Conservation (phyloP, 2,797 vertebrate genomes). For the Sparidentex hasta region DNA sequence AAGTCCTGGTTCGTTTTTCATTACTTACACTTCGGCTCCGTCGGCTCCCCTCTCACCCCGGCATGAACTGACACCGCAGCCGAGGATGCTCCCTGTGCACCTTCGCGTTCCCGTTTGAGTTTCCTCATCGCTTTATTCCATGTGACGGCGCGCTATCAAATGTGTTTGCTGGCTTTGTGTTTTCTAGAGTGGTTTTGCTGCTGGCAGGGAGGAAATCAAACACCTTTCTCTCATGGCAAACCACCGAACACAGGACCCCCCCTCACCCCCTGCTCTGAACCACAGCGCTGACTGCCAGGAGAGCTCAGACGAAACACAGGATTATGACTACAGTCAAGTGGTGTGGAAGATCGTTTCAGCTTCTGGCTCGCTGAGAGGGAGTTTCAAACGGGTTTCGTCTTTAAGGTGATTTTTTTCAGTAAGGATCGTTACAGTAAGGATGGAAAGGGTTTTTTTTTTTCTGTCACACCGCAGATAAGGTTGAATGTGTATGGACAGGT, state of each 20-base stretch:
- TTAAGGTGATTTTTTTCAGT: constrained; percentile 5
- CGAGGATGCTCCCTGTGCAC: constrained; percentile 8
- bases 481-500: background rate
- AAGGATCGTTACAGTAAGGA: background rate
- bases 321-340: constrained; percentile 33
- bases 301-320: constrained; percentile 37
- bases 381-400: constrained; percentile 27
- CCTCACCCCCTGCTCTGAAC: constrained; percentile 1
- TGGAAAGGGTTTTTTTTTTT: constrained; percentile 29
- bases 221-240: constrained; percentile 49
- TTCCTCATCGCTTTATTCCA: constrained; percentile 25
- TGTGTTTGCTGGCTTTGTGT: constrained; percentile 46
- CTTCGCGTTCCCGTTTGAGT: background rate
- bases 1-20: constrained; percentile 51
- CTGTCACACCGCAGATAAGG: constrained; percentile 17
- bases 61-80: constrained; percentile 16
- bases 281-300: constrained; percentile 36
- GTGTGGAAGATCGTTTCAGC: constrained; percentile 18
- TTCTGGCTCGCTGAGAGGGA: constrained; percentile 17
- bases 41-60: constrained; percentile 40
- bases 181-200: constrained; percentile 38
- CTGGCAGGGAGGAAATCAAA: constrained; percentile 60
- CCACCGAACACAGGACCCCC: constrained; percentile 33
- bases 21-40: constrained; percentile 36
- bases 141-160: constrained; percentile 38